Base-by-base conservation (phyloP, 2,888 invertebrate genomes). In the Resseliella maxima region DNA sequence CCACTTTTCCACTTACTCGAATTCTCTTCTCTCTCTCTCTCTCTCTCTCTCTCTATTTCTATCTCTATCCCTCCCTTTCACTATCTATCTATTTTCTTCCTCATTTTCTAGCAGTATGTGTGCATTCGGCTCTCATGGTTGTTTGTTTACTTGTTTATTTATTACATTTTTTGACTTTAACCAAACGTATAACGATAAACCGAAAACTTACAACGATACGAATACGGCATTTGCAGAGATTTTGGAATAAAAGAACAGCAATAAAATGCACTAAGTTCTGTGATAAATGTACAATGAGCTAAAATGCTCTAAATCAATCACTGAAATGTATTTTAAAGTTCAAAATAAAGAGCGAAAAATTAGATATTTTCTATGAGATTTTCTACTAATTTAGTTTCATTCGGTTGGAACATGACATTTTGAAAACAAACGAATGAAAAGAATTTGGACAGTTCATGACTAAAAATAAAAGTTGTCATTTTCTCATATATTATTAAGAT, bases 91-190 rank as follows among this genome's bases (percentile, higher is more conserved):
- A 21, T 41, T n/a, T n/a, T n/a, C n/a, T n/a, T n/a, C n/a, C n/a
- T n/a, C n/a, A n/a, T n/a, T n/a, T n/a, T n/a, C n/a, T n/a, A n/a
- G n/a, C n/a, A n/a, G n/a, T n/a, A n/a, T n/a, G n/a, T n/a, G n/a
- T n/a, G n/a, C n/a, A n/a, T n/a, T n/a, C n/a, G n/a, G n/a, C n/a
- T 72, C 72, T 72, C 15, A 35, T 72, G 72, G 72, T 12, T 27
- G 72, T 72, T 72, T 72, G 72, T 72, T 72, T 72, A 72, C 72
- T 72, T 72, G 72, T 18, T 72, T 72, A 72, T 72, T 72, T 72
- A 72, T 72, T 27, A 18, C 72, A 72, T 72, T 72, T 72, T 72
- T 72, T 35, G 18, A 72, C 12, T 72, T 31, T 31, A 27, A 72
- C 72, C 72, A 31, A 72, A 72, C 72, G 31, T 35, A 72, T 15